Evolutionary conservation across 2,113 vertebrate genomes (phyloP).

Genomic region (Meles meles): DNA sequence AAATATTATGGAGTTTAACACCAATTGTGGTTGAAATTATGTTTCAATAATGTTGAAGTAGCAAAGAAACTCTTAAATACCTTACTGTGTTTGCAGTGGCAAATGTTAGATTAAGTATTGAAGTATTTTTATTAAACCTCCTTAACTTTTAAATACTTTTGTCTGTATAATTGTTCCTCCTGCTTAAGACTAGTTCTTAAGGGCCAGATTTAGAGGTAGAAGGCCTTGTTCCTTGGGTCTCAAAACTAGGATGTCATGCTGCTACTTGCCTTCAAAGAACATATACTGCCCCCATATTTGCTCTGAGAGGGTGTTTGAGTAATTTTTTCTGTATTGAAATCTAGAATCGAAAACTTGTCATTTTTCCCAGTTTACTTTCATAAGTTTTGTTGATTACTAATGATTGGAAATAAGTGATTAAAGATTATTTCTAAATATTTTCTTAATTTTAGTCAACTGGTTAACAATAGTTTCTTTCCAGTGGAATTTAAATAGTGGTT

Average conservation of each 20-base stretch:
- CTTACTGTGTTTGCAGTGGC: not conserved
- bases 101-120: constrained; percentile 6
- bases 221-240: not conserved
- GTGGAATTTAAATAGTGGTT: not conserved
- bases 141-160: constrained; percentile 28
- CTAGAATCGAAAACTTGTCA: not conserved
- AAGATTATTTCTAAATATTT: constrained; percentile 7
- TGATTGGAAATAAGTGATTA: not conserved
- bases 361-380: not conserved
- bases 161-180: not conserved
- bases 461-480: constrained; percentile 21
- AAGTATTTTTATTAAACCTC: constrained; percentile 25
- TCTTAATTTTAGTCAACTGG: not conserved
- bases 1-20: constrained; percentile 7
- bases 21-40: constrained; percentile 7
- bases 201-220: not conserved
- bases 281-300: not conserved
- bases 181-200: not conserved
- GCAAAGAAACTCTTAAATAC: constrained; percentile 3
- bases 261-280: not conserved
- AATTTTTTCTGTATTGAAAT: not conserved
- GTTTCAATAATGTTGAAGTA: not conserved
- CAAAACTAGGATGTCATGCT: not conserved
- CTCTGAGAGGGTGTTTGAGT: not conserved
- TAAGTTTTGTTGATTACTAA: not conserved